A percentile compares a stretch with the other conserved stretches of the same genome.
These are phyloP conservation scores for Carlito syrichta DNA, from an alignment of 2,113 vertebrate genomes.

Conservation along the genomic window DNA sequence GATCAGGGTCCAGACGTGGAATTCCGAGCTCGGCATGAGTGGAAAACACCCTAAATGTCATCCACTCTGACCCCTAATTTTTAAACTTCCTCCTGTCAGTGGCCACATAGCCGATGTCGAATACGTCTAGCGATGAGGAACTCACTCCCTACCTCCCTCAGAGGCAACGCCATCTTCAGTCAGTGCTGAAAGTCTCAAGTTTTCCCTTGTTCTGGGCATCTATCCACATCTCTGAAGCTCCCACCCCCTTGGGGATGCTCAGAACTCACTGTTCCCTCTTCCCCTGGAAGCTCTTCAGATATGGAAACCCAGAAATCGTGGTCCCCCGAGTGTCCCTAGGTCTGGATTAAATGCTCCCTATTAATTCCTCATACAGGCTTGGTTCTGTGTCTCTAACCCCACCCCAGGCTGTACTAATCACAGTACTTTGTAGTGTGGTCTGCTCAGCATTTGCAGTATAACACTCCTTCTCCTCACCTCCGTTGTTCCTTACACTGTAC, in stretches of 20 bases:
- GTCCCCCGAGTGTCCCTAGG: neutral
- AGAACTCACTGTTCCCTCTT: neutral
- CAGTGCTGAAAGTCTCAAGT: too few relatives aligned
- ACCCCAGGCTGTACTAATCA: neutral
- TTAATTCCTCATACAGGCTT: neutral
- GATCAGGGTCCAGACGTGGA: neutral
- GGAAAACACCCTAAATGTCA: neutral
- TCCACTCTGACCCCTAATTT: neutral
- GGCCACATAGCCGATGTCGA: neutral
- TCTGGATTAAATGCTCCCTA: neutral
- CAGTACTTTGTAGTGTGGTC: neutral
- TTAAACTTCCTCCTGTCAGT: neutral
- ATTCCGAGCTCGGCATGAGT: neutral
- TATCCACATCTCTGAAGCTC: neutral
- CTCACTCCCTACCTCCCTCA: neutral
- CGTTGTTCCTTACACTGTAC: neutral
- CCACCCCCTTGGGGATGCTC: neutral
- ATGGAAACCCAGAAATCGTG: neutral
- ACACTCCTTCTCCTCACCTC: neutral
- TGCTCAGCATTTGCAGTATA: neutral
- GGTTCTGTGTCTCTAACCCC: neutral
- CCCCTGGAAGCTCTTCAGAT: neutral
- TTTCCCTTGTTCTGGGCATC: neutral
- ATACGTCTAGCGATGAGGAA: neutral
- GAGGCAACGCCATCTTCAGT: too few relatives aligned